phyloP scores from a whole-genome alignment of 2,113 vertebrate genomes.

The Dromaius novaehollandiae region DNA sequence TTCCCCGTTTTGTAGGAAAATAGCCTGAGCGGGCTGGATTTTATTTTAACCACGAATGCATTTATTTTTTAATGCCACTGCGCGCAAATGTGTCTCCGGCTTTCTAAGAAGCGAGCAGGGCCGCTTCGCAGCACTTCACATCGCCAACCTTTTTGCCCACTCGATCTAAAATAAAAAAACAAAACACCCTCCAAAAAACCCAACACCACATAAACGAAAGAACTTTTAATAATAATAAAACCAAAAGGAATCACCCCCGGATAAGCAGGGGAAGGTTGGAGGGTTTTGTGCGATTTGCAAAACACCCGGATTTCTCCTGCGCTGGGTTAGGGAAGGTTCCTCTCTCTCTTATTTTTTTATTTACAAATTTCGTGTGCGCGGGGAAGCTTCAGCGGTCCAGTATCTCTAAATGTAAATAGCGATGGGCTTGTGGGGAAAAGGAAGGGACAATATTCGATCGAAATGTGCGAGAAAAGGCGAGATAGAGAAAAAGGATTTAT shows the following conservation, averaged over 20 bases:
- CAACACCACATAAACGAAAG: neutral
- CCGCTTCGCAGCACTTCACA: neutral
- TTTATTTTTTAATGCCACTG: slow-evolving; percentile 58
- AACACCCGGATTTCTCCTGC: neutral
- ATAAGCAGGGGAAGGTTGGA: neutral
- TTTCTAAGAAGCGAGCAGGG: slow-evolving; percentile 46
- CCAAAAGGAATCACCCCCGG: neutral
- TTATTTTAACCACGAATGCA: neutral
- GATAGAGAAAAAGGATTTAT: neutral
- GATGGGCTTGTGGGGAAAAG: neutral
- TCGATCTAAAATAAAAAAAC: neutral
- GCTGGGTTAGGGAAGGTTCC: neutral
- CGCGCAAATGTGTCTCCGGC: neutral
- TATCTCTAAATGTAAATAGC: neutral
- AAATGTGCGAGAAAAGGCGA: neutral
- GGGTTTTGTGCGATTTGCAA: neutral
- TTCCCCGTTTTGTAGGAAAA: neutral
- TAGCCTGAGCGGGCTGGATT: neutral
- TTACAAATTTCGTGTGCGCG: neutral
- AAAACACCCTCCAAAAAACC: neutral
- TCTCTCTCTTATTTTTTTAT: neutral
- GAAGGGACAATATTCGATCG: neutral
- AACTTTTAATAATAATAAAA: neutral
- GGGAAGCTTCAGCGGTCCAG: neutral
- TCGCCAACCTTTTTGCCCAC: neutral